Conservation (phyloP, 2,888 invertebrate genomes). For the Cheilosia soror region DNA sequence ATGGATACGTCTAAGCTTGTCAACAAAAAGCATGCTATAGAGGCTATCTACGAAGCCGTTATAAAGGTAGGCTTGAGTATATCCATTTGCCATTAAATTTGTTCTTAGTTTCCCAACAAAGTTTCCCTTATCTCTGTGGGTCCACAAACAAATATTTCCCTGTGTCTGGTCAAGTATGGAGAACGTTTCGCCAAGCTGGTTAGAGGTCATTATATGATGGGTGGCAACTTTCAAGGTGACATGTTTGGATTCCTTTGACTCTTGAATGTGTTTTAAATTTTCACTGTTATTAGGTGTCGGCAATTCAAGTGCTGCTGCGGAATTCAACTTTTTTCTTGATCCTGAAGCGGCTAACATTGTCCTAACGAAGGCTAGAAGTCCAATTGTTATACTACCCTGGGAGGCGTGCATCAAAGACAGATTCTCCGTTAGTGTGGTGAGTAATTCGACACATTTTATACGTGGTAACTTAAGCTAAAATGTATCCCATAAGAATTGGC, state of each 20-base stretch:
- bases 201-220: constrained; percentile 90
- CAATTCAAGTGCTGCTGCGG: constrained; percentile 87
- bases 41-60: constrained; percentile 86
- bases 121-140: constrained; percentile 88
- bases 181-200: constrained; percentile 86
- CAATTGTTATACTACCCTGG: constrained; percentile 88
- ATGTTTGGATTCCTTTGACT: not conserved
- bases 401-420: constrained; percentile 85
- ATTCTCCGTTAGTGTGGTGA: constrained; percentile 80
- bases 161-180: constrained; percentile 89
- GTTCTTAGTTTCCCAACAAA: constrained; percentile 84
- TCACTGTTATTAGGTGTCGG: constrained; percentile 86
- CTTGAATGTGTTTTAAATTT: too few relatives aligned
- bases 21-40: constrained; percentile 84
- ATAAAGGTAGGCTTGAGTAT: constrained; percentile 83
- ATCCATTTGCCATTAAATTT: not conserved
- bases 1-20: constrained; percentile 2
- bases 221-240: constrained; percentile 89
- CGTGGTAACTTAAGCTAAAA: too few relatives aligned
- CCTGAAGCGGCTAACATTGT: constrained; percentile 91
- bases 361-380: constrained; percentile 85
- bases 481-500: constrained; percentile 81
- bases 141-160: constrained; percentile 91
- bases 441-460: constrained; percentile 27
- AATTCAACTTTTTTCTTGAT: constrained; percentile 91